These are phyloP conservation scores for Prionace glauca DNA, from an alignment of 2,797 vertebrate genomes.

Conservation along the genomic window DNA sequence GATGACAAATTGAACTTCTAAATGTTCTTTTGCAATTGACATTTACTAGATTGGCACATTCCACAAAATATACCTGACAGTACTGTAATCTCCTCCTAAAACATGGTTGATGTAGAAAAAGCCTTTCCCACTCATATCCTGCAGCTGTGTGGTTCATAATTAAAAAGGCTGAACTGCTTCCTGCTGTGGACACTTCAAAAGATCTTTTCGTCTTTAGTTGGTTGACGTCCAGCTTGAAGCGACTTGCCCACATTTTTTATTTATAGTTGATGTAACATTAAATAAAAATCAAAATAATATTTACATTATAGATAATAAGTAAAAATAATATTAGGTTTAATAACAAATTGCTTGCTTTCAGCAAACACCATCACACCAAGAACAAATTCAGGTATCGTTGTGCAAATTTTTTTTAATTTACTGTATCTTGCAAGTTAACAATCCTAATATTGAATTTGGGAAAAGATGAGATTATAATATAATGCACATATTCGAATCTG, in stretches of 20 bases:
- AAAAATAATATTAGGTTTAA: not conserved
- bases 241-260: constrained; percentile 52
- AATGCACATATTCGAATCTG: not conserved
- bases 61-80: constrained; percentile 35
- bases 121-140: constrained; percentile 46
- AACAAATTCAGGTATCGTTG: not conserved
- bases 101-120: constrained; percentile 24
- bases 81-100: constrained; percentile 9
- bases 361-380: not conserved
- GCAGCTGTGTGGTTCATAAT: constrained; percentile 61
- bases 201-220: constrained; percentile 48
- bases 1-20: not conserved
- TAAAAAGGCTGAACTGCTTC: constrained; percentile 63
- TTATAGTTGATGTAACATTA: constrained; percentile 44
- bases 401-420: not conserved
- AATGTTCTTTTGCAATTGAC: not conserved
- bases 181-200: constrained; percentile 66
- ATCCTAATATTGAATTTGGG: not conserved
- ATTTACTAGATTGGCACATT: not conserved
- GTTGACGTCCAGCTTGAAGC: constrained; percentile 47
- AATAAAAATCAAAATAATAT: constrained; percentile 16
- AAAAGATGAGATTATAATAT: not conserved
- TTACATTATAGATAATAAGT: not conserved
- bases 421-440: not conserved
- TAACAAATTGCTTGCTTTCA: constrained; percentile 9